Base-by-base conservation (phyloP, 2,113 vertebrate species). In the Ploceus nigricollis region DNA sequence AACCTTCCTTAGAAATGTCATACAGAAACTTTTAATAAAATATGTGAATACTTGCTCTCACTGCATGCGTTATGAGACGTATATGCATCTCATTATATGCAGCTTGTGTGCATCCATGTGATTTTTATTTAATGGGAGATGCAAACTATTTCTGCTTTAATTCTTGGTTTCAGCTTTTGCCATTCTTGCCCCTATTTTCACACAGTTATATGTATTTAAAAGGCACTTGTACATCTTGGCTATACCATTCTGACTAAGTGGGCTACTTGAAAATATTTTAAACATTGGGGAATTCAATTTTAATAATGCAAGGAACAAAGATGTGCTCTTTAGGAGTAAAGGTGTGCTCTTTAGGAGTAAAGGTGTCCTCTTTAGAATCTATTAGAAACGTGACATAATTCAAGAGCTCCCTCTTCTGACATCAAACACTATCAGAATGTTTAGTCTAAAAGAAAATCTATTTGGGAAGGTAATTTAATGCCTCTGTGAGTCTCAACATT, bases 381-480 rank as follows among this genome's bases (percentile, higher is more conserved):
- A 66, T 53, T 37, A 57, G 20, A 15, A 63, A 50, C 1, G 19
- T 71, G 57, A 5, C n/a, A 35, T 23, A 94, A 65, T 58, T 94
- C 85, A 92, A 94, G 56, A 93, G 61, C 91, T 82, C 97, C 96
- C 97, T 89, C 94, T 97, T 72, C 90, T 95, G 92, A 87, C 20
- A 78, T 4, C 11, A 69, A 37, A 79, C 24, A 3, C 16, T 11
- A 22, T 13, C n/a, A 87, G 28, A 94, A 78, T 42, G 6, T 18
- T 57, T 33, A 6, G 31, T 30, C 25, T 66, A 47, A 35, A 84
- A 56, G 37, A 71, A 82, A 75, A 84, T 27, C 11, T 48, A 2
- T 35, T 13, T 7, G 12, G 28, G 42, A 79, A 80, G 4, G 9
- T 45, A 47, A 48, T 42, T 84, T 64, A 58, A 24, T 39, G 37